phyloP scores from a whole-genome alignment of 1,140 invertebrate genomes.

The Scaptomyza montana region DNA sequence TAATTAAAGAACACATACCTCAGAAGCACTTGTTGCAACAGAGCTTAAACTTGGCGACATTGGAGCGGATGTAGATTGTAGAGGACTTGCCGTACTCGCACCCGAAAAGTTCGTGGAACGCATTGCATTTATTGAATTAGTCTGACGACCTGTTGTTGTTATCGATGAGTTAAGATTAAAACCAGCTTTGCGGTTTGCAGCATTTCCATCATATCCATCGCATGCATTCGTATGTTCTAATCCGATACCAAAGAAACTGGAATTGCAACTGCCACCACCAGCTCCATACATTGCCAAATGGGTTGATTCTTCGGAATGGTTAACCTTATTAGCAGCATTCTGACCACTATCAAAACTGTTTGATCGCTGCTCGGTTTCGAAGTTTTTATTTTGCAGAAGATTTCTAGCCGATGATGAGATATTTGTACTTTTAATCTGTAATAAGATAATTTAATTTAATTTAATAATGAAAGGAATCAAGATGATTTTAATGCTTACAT shows the following conservation, averaged over 20 bases:
- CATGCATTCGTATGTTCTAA: conserved; percentile 19
- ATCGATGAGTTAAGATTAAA: conserved; percentile 37
- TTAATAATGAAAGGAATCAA: too few relatives aligned
- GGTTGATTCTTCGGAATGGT: conserved; percentile 53
- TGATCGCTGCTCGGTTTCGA: conserved; percentile 34
- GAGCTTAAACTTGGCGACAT: conserved; percentile 90
- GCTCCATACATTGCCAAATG: conserved; percentile 39
- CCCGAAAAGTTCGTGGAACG: conserved; percentile 43
- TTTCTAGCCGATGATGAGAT: conserved; percentile 53
- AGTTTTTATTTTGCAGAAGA: conserved; percentile 37
- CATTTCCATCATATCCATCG: conserved; percentile 8
- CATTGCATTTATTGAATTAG: conserved; percentile 43
- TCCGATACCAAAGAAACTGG: conserved; percentile 19
- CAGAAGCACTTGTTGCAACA: conserved; percentile 89
- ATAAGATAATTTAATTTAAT: neutral
- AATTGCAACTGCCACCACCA: conserved; percentile 8
- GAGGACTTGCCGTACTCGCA: conserved; percentile 60
- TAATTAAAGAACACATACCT: conserved; percentile 85
- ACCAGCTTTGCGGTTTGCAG: conserved; percentile 25
- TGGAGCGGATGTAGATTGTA: conserved; percentile 74
- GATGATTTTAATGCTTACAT: conserved; percentile 37
- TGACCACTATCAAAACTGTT: conserved; percentile 45
- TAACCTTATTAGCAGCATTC: neutral
- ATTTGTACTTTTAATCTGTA: conserved; percentile 6
- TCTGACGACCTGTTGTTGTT: neutral